Percentiles rank a stretch among this genome's conserved stretches.
phyloP scores from a whole-genome alignment of 2,888 invertebrate genomes.

The Lobophora halterata region DNA sequence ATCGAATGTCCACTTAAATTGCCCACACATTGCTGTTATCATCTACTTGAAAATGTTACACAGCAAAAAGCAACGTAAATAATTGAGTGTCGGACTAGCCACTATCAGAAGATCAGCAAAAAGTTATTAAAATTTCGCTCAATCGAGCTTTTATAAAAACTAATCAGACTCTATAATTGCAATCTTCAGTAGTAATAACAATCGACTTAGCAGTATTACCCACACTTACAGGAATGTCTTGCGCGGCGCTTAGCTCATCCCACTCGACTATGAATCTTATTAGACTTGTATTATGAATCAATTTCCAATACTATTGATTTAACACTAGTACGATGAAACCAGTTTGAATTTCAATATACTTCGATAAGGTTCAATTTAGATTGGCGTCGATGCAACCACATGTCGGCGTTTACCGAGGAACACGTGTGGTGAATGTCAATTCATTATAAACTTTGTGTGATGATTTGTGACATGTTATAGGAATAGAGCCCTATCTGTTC shows the following conservation, averaged over 20 bases:
- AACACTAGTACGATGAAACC: constrained; percentile 10
- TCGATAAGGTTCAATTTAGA: constrained; percentile 34
- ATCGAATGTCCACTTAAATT: not conserved
- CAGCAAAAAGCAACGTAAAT: constrained; percentile 6
- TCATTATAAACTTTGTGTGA: constrained; percentile 79
- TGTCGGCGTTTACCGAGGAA: constrained; percentile 43
- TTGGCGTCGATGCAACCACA: constrained; percentile 35
- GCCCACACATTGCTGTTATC: no score
- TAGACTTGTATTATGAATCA: constrained; percentile 17
- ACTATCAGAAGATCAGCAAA: constrained; percentile 4
- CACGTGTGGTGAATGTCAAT: constrained; percentile 79
- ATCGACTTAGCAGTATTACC: constrained; percentile 19
- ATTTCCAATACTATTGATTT: constrained; percentile 27
- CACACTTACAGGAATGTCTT: constrained; percentile 19
- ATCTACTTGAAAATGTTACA: constrained; percentile 2
- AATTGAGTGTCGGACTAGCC: not conserved
- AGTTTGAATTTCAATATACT: constrained; percentile 23
- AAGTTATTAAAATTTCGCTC: constrained; percentile 14
- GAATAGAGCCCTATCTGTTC: constrained; percentile 72
- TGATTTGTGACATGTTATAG: constrained; percentile 79
- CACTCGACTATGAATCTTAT: constrained; percentile 19
- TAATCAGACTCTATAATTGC: constrained; percentile 24
- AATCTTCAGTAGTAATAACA: constrained; percentile 26
- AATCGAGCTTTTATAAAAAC: constrained; percentile 16
- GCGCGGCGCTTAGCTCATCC: not conserved